Conservation (phyloP, 1,140 invertebrate species). For the Glossosoma conforme region DNA sequence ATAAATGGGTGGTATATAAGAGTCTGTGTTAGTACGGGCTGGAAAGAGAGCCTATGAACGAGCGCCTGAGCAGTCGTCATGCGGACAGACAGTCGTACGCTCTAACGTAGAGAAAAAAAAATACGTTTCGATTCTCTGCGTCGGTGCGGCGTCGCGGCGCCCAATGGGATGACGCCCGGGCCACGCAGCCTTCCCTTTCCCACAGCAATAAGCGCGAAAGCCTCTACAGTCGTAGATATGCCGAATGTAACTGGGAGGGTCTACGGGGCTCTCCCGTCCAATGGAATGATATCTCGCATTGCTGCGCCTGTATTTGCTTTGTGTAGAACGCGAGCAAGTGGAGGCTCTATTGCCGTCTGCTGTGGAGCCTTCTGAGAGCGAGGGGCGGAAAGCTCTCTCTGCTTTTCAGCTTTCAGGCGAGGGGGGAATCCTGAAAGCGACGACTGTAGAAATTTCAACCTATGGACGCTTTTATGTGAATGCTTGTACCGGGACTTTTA, state of each 20-base stretch:
- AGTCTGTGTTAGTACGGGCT: too few relatives aligned
- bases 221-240: conserved; percentile 30
- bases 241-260: conserved; percentile 31
- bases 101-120: conserved; percentile 20
- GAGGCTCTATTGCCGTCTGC: conserved; percentile 15
- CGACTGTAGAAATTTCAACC: too few relatives aligned
- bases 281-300: conserved; percentile 30
- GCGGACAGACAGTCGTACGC: conserved; percentile 27
- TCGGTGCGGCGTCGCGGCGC: conserved; percentile 12
- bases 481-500: too few relatives aligned
- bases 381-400: conserved; percentile 14
- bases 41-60: too few relatives aligned
- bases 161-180: conserved; percentile 1
- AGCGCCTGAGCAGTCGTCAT: conserved; percentile 22
- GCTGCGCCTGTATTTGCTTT: conserved; percentile 19
- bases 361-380: conserved; percentile 9
- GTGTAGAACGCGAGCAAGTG: conserved; percentile 8
- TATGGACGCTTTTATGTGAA: too few relatives aligned
- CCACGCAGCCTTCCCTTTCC: conserved; percentile 16
- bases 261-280: conserved; percentile 26
- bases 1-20: too few relatives aligned
- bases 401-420: conserved; percentile 11
- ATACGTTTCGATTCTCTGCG: conserved; percentile 22
- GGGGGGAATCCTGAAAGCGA: too few relatives aligned
- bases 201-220: conserved; percentile 21